Base-by-base conservation (phyloP, 2,888 invertebrate genomes). In the Amiota minor region DNA sequence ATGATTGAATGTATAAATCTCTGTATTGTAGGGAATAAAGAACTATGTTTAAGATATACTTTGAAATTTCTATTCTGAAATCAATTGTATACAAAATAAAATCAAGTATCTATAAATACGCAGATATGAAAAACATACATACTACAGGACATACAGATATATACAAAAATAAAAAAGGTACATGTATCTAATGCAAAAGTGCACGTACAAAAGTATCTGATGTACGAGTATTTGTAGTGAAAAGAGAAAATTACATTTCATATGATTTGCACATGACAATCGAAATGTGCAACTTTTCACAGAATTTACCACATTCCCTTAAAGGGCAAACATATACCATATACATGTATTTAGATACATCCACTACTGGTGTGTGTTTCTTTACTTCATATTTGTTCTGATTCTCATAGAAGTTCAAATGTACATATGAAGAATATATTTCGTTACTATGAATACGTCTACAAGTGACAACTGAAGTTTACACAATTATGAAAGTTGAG, bases 241-340 rank as follows among this genome's bases (percentile, higher is more conserved):
- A 65, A 78, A 70, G 53, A 72, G 80, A 78, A 78, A 77, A 75
- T 72, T 75, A 45, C 74, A 78, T 73, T 78, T 80, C 74, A 77
- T 80, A 79, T 78, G 76, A 80, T 77, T 80, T 80, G 79, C 76
- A 80, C 79, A 80, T 80, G 80, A 80, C 80, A 80, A 77, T 77
- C 80, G 75, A 80, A 80, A 80, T 78, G 79, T 77, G 77, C 75
- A 77, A 79, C 70, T 53, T 69, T 67, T 59, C 64, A 71, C 50
- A 59, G 56, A 69, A 64, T 67, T 67, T 49, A 67, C 23, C n/a
- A n/a, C n/a, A n/a, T n/a, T n/a, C n/a, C n/a, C n/a, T n/a, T n/a
- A n/a, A n/a, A n/a, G n/a, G n/a, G n/a, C n/a, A n/a, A n/a, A n/a
- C n/a, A n/a, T n/a, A n/a, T n/a, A n/a, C n/a, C n/a, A n/a, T n/a